Base-by-base conservation (phyloP, 2,797 vertebrate genomes). In the Anomalospiza imberbis region DNA sequence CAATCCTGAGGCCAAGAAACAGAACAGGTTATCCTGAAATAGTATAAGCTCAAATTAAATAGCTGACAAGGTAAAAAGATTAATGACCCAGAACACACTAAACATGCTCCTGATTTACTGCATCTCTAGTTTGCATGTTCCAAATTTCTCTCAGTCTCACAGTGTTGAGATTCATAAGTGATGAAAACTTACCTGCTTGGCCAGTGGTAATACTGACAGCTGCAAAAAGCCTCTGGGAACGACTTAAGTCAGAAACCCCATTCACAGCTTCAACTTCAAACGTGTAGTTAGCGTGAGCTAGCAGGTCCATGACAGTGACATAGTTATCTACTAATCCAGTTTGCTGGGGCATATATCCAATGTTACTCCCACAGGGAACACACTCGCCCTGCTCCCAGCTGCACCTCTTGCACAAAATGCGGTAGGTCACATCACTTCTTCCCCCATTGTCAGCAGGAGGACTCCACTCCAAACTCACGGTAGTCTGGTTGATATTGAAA, bases 401-500 rank as follows among this genome's bases (percentile, higher is more conserved):
- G 98, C 99, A 99, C 47, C 99, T 98, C 67, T 99, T 98, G 97
- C 99, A 99, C 83, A 99, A 89, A 83, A 99, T 98, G 96, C 99
- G 98, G 98, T 99, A 99, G 95, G 98, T 99, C 96, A 99, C 99
- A 26, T 99, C 99, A 3, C 98, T 98, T 70, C 99, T 99, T 85
- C 99, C 99, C 3, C 99, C 99, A 0, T 98, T 98, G 97, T 99
- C 99, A 2, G 99, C 99, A 26, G 99, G 99, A 48, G 99, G 99
- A 96, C 98, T 98, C 99, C 99, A 99, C 97, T 99, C 99, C 96
- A 99, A 98, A 97, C 98, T 98, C 62, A 99, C 99, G 1, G 99
- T 99, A 94, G 99, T 99, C 98, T 99, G 99, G 98, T 99, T 99
- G 98, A 99, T 99, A 98, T 99, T 99, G 98, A 99, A 99, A 97